phyloP scores from a whole-genome alignment of 2,113 vertebrate species.

The Sapayoa aenigma region DNA sequence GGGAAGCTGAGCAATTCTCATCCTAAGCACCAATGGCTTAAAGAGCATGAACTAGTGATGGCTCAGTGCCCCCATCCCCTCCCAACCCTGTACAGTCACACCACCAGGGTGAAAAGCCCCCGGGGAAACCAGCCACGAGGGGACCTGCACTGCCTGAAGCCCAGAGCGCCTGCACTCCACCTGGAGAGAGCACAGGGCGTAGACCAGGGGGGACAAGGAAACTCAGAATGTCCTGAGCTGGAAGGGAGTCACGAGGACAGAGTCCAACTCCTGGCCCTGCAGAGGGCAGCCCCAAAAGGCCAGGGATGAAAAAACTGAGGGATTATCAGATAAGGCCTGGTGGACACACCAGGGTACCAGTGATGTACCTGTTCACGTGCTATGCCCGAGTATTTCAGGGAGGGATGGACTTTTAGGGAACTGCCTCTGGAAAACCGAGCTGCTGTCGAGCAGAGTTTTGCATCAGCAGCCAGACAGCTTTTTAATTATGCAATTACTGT shows the following conservation, averaged over 20 bases:
- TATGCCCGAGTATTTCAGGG: not conserved
- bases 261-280: not conserved
- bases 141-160: not conserved
- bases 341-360: rapidly evolving
- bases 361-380: rapidly evolving
- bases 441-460: not conserved
- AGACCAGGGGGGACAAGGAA: not conserved
- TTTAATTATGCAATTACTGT: conserved; percentile 58
- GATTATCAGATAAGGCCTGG: not conserved
- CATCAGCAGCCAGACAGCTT: conserved; percentile 1
- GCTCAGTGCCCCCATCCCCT: not conserved
- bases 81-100: not conserved
- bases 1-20: not conserved
- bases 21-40: not conserved
- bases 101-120: not conserved
- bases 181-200: rapidly evolving
- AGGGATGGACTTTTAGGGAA: not conserved
- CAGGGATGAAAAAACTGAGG: not conserved
- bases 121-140: rapidly evolving
- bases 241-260: not conserved
- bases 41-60: not conserved
- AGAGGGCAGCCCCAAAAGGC: not conserved
- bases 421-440: not conserved
- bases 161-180: not conserved
- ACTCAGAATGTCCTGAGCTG: not conserved